Evolutionary conservation across 2,888 invertebrate species (phyloP).

Genomic region (Tanytarsus gracilentus): DNA sequence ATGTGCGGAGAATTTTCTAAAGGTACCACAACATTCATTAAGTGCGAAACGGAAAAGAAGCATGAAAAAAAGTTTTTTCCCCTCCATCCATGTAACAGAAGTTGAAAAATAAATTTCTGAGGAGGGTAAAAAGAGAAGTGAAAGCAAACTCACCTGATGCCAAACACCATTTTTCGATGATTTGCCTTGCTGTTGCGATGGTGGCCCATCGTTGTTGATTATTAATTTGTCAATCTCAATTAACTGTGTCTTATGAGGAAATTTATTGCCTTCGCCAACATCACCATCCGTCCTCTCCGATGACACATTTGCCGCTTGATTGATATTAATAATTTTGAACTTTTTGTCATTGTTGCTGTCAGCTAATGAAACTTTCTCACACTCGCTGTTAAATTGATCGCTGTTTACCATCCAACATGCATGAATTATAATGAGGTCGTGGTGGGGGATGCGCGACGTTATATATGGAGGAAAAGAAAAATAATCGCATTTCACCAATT

Average conservation of each 20-base stretch:
- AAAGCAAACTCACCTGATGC: slow-evolving; percentile 24
- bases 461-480: background rate
- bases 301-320: slow-evolving; percentile 16
- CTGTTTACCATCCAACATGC: background rate
- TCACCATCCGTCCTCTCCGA: background rate
- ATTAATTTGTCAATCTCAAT: slow-evolving; percentile 28
- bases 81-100: background rate
- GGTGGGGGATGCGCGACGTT: background rate
- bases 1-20: too few species aligned
- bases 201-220: slow-evolving; percentile 8
- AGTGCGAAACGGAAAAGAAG: background rate
- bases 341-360: slow-evolving; percentile 15
- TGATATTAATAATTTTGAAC: slow-evolving; percentile 28
- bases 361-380: slow-evolving; percentile 22
- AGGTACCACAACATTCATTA: slow-evolving; percentile 9
- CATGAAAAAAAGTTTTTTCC: background rate
- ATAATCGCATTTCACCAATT: slow-evolving; percentile 27
- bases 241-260: slow-evolving; percentile 21
- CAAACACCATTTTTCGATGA: slow-evolving; percentile 23
- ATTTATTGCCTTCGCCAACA: background rate
- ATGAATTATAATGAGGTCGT: background rate
- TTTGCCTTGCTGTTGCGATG: background rate
- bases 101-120: background rate
- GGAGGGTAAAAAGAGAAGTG: background rate
- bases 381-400: slow-evolving; percentile 19